Percentiles rank a stretch among this genome's conserved stretches.
Evolutionary conservation across 2,797 vertebrate genomes (phyloP).

Genomic region (Eurystomus glaucurus): DNA sequence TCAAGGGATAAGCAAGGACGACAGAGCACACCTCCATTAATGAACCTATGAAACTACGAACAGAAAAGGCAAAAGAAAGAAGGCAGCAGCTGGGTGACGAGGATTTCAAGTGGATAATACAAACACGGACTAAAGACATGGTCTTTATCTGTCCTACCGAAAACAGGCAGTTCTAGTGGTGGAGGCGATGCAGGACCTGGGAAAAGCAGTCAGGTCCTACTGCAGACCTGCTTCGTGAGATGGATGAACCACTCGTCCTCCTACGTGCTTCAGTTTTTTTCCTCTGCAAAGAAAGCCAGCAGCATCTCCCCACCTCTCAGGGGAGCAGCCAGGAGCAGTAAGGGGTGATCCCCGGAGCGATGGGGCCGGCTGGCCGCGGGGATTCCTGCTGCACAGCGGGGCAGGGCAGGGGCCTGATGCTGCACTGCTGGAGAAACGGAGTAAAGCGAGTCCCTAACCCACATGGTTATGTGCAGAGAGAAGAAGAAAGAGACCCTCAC

Average conservation of each 20-base stretch:
- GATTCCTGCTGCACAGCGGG: accelerated
- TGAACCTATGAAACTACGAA: neutral
- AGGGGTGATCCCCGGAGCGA: accelerated
- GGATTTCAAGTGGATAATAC: neutral
- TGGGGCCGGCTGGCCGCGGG: accelerated
- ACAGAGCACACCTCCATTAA: neutral
- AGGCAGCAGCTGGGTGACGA: neutral
- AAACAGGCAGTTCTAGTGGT: neutral
- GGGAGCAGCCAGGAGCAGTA: accelerated
- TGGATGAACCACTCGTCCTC: accelerated
- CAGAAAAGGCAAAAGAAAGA: neutral
- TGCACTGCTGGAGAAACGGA: accelerated
- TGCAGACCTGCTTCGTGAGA: neutral
- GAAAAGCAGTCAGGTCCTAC: neutral
- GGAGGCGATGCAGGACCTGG: neutral
- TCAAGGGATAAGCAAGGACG: neutral
- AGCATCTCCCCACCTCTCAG: neutral
- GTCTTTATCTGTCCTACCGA: neutral
- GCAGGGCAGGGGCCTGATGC: neutral
- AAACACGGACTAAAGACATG: accelerated
- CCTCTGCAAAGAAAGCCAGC: neutral
- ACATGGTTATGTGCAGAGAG: accelerated
- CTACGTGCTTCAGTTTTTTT: accelerated
- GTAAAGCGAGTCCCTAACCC: accelerated
- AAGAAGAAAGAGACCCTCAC: neutral